Evolutionary conservation across 23 tunicate species (phyloP), one percentile per base, ranked within the genome.

Genomic region (Aplidium turbinatum): DNA sequence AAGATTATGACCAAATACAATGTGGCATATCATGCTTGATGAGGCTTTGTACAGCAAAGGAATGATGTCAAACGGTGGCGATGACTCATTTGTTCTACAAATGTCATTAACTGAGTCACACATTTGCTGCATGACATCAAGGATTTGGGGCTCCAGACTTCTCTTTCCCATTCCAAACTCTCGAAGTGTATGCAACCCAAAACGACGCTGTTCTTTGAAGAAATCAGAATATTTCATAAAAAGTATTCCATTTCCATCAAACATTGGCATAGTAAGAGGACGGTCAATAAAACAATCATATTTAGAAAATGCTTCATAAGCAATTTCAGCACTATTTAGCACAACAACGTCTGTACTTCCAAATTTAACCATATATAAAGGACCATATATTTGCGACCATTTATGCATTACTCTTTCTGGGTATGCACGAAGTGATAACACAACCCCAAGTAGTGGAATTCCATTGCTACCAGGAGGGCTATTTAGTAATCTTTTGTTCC

Each of bases 81-180:
- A 69, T 1, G 34, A n/a, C 29, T 46, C 70, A n/a, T 34, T 33
- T 4, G 1, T 28, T 0, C 58, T 68, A 25, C 63, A 46, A 13
- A 50, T n/a, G n/a, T n/a, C 31, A 47, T 81, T 61, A 0, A 81
- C 25, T 23, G 25, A 19, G 4, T 71, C 78, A 35, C 86, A 81
- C n/a, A n/a, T n/a, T n/a, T n/a, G n/a, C n/a, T n/a, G n/a, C n/a
- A n/a, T n/a, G n/a, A n/a, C n/a, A n/a, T n/a, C n/a, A n/a, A n/a
- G n/a, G n/a, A n/a, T n/a, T n/a, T 48, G 27, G 30, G 78, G 70
- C 30, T 58, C 86, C 13, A 81, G 36, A 38, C 86, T 70, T 0
- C 68, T 30, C 38, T 48, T 55, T 19, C 86, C 86, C 84, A 79
- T 79, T 28, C 84, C 84, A 18, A 79, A 68, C 51, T 67, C 76